phyloP scores from a whole-genome alignment of 37 sponge, comb jelly and placozoan species.

The Beroe forskalii region DNA sequence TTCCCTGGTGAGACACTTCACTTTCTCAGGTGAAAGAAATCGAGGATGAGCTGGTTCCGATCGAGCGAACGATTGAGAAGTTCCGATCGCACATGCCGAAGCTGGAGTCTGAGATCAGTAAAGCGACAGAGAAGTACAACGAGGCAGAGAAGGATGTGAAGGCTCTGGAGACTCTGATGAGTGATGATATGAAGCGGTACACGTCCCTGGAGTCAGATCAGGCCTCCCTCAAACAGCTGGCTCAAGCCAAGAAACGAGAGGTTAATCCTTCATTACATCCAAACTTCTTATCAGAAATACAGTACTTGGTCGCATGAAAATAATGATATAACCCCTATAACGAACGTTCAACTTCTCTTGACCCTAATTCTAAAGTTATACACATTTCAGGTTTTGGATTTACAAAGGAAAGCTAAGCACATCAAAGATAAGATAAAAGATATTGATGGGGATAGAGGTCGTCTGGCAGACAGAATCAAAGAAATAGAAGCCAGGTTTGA shows the following conservation, averaged over 20 bases:
- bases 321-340: no score
- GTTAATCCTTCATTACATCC: no score
- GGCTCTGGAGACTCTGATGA: constrained; percentile 15
- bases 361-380: no score
- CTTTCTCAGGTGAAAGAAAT: constrained; percentile 40
- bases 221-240: not conserved
- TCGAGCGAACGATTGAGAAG: constrained; percentile 18
- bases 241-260: constrained; percentile 44
- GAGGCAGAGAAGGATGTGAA: constrained; percentile 16
- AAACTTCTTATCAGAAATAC: no score
- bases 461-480: not conserved
- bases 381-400: not conserved
- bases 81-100: not conserved
- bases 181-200: not conserved
- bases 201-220: constrained; percentile 31
- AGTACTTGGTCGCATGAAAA: no score
- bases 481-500: constrained; percentile 35
- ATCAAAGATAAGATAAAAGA: not conserved
- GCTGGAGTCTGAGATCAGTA: not conserved
- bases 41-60: constrained; percentile 13
- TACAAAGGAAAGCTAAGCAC: not conserved
- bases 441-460: not conserved
- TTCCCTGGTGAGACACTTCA: no score
- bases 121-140: constrained; percentile 31
- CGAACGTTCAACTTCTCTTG: no score